Evolutionary conservation across 2,113 vertebrate species (phyloP), one percentile per base, ranked within the genome.

Genomic region (Struthidea cinerea): DNA sequence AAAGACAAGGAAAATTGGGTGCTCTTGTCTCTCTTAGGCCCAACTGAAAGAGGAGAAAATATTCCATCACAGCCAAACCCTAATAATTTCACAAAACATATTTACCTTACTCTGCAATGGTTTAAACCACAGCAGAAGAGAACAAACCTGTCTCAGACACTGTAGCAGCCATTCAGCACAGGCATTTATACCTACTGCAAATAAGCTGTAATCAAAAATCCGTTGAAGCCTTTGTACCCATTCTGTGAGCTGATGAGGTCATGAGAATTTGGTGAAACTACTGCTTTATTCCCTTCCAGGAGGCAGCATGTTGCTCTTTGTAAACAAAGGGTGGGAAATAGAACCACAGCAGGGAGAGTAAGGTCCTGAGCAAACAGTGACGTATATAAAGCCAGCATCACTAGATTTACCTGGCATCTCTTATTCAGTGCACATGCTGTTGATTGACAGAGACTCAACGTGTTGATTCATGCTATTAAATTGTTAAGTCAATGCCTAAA

Each of bases 381-480:
- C 0, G 3, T 90, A 15, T 44, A 20, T 57, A 84, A 85, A 52
- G 24, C 68, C 55, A 90, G 39, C 18, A 79, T 8, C 61, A 46
- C 37, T 63, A 82, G 17, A 47, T 75, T 91, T 73, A 64, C 70
- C 32, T 60, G n/a, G 57, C 22, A 84, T 95, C 86, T 94, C 57
- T 79, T 96, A 93, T 96, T 95, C 95, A 81, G 64, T 75, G 82
- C 90, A 92, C 94, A 81, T 18, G 59, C 49, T 67, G 61, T 69
- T 95, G 94, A 95, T 79, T 97, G 94, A 96, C 91, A 85, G 90
- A 91, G 70, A 74, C 39, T 70, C 63, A 85, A 91, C 87, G 74
- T 87, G 94, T 94, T 94, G 95, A 94, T 95, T 97, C 92, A 88
- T 78, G 68, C 79, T 92, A 93, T 93, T 90, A 95, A 95, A 96